Percentiles rank a stretch among this genome's conserved stretches.
Conservation (phyloP, 2,113 vertebrate genomes). For the Oryzias melastigma region DNA sequence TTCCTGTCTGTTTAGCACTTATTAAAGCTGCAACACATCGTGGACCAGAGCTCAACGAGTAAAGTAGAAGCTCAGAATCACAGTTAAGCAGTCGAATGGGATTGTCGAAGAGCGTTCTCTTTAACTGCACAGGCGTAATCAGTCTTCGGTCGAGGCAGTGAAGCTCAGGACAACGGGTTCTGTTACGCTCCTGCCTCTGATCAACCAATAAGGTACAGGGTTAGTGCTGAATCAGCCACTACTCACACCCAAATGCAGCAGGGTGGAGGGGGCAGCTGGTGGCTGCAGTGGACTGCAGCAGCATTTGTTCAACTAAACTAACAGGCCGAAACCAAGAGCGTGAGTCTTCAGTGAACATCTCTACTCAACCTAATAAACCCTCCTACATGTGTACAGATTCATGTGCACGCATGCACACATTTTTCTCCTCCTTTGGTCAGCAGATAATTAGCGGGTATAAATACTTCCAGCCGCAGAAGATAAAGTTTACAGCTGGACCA, state of each 20-base stretch:
- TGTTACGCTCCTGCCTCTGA: slow-evolving; percentile 58
- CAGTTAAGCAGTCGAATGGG: slow-evolving; percentile 19
- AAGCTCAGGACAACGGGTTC: slow-evolving; percentile 42
- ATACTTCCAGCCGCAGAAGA: slow-evolving; percentile 53
- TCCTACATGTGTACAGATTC: neutral
- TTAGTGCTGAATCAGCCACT: slow-evolving; percentile 87
- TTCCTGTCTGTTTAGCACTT: too few relatives aligned
- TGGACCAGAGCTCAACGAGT: slow-evolving; percentile 9
- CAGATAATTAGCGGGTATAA: slow-evolving; percentile 50
- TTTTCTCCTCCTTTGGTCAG: slow-evolving; percentile 17
- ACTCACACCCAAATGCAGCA: slow-evolving; percentile 82
- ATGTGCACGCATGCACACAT: neutral
- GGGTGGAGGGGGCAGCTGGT: slow-evolving; percentile 47
- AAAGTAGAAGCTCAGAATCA: slow-evolving; percentile 14
- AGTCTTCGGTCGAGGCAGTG: slow-evolving; percentile 50
- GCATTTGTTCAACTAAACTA: slow-evolving; percentile 57
- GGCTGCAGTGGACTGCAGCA: slow-evolving; percentile 84
- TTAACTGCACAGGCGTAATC: slow-evolving; percentile 41
- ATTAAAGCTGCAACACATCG: too few relatives aligned
- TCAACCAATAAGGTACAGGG: slow-evolving; percentile 82
- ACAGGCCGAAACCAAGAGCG: too few relatives aligned
- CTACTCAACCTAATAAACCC: slow-evolving; percentile 18
- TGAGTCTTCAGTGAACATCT: neutral
- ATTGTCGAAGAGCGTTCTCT: slow-evolving; percentile 27
- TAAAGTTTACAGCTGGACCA: slow-evolving; percentile 67